Evolutionary conservation across 2,797 vertebrate species (phyloP).

Genomic region (Hozukius guyotensis): DNA sequence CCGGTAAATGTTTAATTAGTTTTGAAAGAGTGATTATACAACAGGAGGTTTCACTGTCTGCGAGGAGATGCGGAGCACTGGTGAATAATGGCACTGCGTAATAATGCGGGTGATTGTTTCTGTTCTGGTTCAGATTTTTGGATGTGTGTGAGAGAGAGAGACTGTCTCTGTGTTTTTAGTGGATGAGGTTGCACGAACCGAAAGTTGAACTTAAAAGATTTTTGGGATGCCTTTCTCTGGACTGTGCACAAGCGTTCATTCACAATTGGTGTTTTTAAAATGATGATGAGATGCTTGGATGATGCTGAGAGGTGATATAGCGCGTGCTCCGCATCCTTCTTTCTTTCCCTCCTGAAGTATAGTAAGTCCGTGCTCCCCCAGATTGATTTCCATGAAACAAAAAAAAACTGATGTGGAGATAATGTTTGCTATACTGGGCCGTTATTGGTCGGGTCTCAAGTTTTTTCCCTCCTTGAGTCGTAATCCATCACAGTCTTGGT

Average conservation of each 20-base stretch:
- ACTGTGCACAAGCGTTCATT: not conserved
- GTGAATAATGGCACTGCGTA: slow-evolving; percentile 41
- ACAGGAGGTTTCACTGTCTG: not conserved
- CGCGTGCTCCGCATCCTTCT: not conserved
- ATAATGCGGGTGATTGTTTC: not conserved
- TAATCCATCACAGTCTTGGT: not conserved
- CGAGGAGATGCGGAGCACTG: not conserved
- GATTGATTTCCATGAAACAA: not conserved
- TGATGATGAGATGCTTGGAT: not conserved
- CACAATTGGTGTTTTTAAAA: not conserved
- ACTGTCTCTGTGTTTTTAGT: not conserved
- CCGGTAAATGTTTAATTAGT: slow-evolving; percentile 57
- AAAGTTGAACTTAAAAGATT: slow-evolving; percentile 47
- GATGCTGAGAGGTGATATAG: not conserved
- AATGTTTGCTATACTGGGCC: not conserved
- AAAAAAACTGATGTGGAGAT: not conserved
- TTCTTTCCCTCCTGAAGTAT: slow-evolving; percentile 11
- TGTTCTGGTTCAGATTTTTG: not conserved
- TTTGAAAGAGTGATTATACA: slow-evolving; percentile 39
- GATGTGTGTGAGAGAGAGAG: not conserved
- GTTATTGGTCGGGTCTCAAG: not conserved
- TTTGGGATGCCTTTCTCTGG: not conserved
- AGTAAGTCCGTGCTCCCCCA: slow-evolving; percentile 19
- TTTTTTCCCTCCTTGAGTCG: not conserved
- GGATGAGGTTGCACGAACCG: slow-evolving; percentile 11